phyloP scores from a whole-genome alignment of 2,113 vertebrate genomes.

The Hyperoodon ampullatus region DNA sequence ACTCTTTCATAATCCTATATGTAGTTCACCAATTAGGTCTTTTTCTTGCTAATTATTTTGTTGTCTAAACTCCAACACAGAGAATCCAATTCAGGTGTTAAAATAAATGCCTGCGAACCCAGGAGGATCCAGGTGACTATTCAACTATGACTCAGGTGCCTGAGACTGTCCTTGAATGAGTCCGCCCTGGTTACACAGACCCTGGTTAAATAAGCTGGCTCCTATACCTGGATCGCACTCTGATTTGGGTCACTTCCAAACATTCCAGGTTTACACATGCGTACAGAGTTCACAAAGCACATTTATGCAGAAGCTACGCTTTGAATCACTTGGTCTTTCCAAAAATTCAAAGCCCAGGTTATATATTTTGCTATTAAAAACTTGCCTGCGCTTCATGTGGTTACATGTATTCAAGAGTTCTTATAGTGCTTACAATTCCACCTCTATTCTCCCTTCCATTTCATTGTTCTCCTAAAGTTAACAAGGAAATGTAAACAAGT shows the following conservation, averaged over 20 bases:
- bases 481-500: conserved; percentile 48
- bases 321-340: not conserved
- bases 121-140: not conserved
- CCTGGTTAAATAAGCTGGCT: not conserved
- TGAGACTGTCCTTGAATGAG: not conserved
- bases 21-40: not conserved
- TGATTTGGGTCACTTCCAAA: not conserved
- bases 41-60: conserved; percentile 28
- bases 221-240: not conserved
- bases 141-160: not conserved
- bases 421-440: not conserved
- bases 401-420: not conserved
- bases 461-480: conserved; percentile 52
- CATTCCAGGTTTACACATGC: not conserved
- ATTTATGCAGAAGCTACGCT: not conserved
- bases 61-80: conserved; percentile 22
- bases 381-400: not conserved
- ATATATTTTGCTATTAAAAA: conserved; percentile 24
- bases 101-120: not conserved
- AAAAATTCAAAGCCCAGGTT: not conserved
- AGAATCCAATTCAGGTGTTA: not conserved
- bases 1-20: not conserved
- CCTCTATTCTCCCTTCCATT: not conserved
- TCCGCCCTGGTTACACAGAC: not conserved
- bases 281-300: not conserved